Percentiles rank a stretch among this genome's conserved stretches.
These are phyloP conservation scores for Drosophila meridiana DNA, from an alignment of 2,888 invertebrate genomes.

Conservation along the genomic window DNA sequence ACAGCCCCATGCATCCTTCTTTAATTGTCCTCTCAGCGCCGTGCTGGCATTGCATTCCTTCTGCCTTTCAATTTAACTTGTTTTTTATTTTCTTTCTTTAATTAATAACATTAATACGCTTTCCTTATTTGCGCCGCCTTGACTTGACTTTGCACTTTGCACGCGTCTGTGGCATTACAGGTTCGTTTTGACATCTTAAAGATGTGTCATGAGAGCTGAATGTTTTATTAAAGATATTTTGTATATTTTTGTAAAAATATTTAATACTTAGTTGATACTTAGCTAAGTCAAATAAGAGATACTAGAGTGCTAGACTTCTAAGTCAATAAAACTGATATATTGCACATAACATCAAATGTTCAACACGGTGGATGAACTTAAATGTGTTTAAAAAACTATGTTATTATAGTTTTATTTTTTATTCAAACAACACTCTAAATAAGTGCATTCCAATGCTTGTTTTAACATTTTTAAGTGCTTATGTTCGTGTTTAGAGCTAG, in stretches of 20 bases:
- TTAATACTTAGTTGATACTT: background rate
- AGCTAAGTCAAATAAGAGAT: background rate
- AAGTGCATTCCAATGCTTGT: no score
- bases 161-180: background rate
- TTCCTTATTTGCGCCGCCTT: slow-evolving; percentile 58
- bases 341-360: no score
- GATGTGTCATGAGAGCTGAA: no score
- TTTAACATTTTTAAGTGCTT: no score
- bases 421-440: no score
- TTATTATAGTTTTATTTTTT: no score
- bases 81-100: slow-evolving; percentile 61
- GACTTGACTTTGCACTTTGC: slow-evolving; percentile 5
- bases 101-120: slow-evolving; percentile 75
- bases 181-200: background rate
- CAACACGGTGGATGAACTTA: no score
- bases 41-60: slow-evolving; percentile 32
- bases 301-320: no score
- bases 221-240: background rate
- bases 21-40: slow-evolving; percentile 63
- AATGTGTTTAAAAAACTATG: no score
- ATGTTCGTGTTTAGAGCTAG: no score
- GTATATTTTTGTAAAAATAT: background rate
- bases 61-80: slow-evolving; percentile 68
- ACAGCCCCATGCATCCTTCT: slow-evolving; percentile 61
- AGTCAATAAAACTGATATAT: no score